A percentile compares a stretch with the other conserved stretches of the same genome.
phyloP scores from a whole-genome alignment of 2,113 vertebrate species.

The Varanus komodoensis region DNA sequence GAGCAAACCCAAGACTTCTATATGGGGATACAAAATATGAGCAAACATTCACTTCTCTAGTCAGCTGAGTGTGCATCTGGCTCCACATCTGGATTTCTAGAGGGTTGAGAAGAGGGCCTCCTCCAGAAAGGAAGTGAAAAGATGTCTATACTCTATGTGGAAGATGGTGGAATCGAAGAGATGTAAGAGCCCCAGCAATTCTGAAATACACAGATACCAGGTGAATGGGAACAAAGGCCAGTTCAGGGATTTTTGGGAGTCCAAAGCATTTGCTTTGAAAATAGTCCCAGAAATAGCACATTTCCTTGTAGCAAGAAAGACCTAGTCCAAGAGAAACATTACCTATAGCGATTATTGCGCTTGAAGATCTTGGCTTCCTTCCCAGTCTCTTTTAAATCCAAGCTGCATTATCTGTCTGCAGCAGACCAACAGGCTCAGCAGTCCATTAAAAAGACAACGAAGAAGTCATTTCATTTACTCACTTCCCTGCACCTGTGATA shows the following conservation, averaged over 20 bases:
- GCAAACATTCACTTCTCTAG: not conserved
- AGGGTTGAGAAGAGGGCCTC: not conserved
- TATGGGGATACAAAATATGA: not conserved
- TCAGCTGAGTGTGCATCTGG: not conserved
- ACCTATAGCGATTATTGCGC: not conserved
- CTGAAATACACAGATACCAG: not conserved
- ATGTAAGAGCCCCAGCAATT: not conserved
- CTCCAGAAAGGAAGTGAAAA: not conserved
- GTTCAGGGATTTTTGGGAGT: slow-evolving; percentile 5
- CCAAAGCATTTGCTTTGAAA: not conserved
- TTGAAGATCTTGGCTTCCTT: not conserved
- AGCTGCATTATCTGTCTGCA: not conserved
- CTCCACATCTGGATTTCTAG: not conserved
- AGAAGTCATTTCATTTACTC: not conserved
- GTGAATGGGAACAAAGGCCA: not conserved
- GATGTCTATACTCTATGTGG: not conserved
- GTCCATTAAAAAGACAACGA: not conserved
- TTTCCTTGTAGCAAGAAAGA: slow-evolving; percentile 5
- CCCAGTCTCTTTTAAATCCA: not conserved
- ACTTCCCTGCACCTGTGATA: not conserved
- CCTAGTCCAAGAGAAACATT: not conserved
- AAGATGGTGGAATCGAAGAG: not conserved
- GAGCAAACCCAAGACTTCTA: not conserved
- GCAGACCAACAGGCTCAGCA: not conserved
- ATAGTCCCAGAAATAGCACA: not conserved